phyloP scores from a whole-genome alignment of 2,888 invertebrate genomes.

The Eupithecia exiguata region DNA sequence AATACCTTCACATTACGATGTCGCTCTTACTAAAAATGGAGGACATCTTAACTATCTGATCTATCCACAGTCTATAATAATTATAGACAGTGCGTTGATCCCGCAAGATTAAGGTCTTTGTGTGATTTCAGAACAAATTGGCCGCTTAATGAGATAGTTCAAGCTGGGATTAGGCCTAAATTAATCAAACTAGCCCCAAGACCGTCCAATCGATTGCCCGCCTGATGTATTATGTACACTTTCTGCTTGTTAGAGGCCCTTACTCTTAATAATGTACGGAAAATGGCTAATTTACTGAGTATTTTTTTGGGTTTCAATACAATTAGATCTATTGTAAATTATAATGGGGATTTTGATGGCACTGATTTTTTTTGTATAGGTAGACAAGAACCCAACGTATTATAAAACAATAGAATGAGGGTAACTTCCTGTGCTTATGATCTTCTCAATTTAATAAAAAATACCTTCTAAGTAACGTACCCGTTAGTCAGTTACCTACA shows the following conservation, averaged over 20 bases:
- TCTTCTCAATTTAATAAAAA: no score
- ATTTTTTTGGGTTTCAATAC: not conserved
- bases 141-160: conserved; percentile 77
- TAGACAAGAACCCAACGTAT: no score
- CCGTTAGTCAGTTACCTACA: not conserved
- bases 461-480: no score
- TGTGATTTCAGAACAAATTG: conserved; percentile 75
- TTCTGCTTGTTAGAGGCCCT: conserved; percentile 43
- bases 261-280: conserved; percentile 43
- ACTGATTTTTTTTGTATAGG: no score
- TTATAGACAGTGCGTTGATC: conserved; percentile 47
- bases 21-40: no score
- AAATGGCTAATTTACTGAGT: conserved; percentile 36
- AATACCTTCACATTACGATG: no score
- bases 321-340: not conserved
- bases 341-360: not conserved
- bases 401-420: no score
- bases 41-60: no score
- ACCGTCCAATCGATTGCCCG: conserved; percentile 60
- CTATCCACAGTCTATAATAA: not conserved
- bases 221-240: conserved; percentile 51
- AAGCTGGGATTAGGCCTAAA: conserved; percentile 71
- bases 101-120: conserved; percentile 72
- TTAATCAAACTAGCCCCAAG: conserved; percentile 69
- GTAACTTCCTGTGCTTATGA: no score